Evolutionary conservation across 2,113 vertebrate genomes (phyloP).

Genomic region (Glaucomys volans): DNA sequence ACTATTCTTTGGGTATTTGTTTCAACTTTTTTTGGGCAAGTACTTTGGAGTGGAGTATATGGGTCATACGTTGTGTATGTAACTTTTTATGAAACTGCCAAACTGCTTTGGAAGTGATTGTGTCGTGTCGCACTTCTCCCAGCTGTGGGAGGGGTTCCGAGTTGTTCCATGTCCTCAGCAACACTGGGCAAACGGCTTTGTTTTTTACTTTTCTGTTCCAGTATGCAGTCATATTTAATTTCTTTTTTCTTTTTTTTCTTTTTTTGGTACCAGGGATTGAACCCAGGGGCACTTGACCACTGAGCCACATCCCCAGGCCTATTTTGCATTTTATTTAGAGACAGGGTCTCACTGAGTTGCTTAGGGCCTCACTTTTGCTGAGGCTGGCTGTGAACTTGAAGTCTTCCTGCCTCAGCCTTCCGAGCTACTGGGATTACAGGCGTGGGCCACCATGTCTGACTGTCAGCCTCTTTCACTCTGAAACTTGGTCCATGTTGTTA

Average conservation of each 20-base stretch:
- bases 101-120: neutral
- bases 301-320: no score
- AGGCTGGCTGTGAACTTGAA: no score
- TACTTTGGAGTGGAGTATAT: neutral
- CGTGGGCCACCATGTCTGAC: neutral
- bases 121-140: neutral
- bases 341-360: no score
- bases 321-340: no score
- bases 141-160: neutral
- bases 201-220: neutral
- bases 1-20: neutral
- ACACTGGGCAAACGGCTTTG: neutral
- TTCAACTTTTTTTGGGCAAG: neutral
- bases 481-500: neutral
- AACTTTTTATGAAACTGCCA: neutral
- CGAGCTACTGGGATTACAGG: no score
- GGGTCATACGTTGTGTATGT: neutral
- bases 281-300: no score
- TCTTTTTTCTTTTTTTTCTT: neutral
- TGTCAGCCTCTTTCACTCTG: neutral
- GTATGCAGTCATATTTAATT: neutral
- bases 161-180: neutral
- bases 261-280: no score
- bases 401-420: no score
- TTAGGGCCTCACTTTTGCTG: no score